Base-by-base conservation (phyloP, 2,797 vertebrate genomes). In the Coranthus polyacanthus region DNA sequence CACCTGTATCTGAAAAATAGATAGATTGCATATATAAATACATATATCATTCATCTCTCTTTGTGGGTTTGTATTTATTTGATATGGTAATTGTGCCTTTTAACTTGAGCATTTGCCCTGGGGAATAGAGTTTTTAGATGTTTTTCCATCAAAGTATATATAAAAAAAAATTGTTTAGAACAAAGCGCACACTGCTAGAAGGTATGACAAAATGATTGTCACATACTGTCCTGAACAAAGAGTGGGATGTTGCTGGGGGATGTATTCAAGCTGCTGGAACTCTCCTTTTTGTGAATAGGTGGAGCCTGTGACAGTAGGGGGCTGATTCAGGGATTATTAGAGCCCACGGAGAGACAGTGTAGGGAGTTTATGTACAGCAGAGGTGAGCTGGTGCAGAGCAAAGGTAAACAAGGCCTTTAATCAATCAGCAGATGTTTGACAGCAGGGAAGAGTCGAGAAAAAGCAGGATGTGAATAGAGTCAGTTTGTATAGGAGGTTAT, bases 21-120 rank as follows among this genome's bases (percentile, higher is more conserved):
- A 43, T 91, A 92, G 84, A 93, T 93, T 92, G 82, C 92, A 88
- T 91, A 91, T 93, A 94, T 92, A 93, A 91, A 94, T 89, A 91
- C 85, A 83, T 91, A 90, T 92, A 93, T 92, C 85, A 89, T 88
- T 88, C 78, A 84, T 75, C 78, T 84, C 65, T 74, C 52, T 81
- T 72, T 75, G 59, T 72, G 79, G 53, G 56, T 87, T 78, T 88
- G 56, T 37, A 46, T 81, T 86, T 44, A 16, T 17, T 83, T 76
- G 68, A 75, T 86, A 49, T 50, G 3, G 29, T 26, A 37, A 52
- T 12, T 62, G 16, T 61, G 22, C 5, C 46, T 21, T 60, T 59
- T 66, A 42, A 38, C 5, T 16, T 22, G 44, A 24, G 24, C 63
- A 5, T 68, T 53, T 26, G 4, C 5, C 39, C 47, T 51, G 32